Percentiles rank a stretch among this genome's conserved stretches.
These are phyloP conservation scores for Drosophila setifemur DNA, from an alignment of 1,140 invertebrate genomes.

Conservation along the genomic window DNA sequence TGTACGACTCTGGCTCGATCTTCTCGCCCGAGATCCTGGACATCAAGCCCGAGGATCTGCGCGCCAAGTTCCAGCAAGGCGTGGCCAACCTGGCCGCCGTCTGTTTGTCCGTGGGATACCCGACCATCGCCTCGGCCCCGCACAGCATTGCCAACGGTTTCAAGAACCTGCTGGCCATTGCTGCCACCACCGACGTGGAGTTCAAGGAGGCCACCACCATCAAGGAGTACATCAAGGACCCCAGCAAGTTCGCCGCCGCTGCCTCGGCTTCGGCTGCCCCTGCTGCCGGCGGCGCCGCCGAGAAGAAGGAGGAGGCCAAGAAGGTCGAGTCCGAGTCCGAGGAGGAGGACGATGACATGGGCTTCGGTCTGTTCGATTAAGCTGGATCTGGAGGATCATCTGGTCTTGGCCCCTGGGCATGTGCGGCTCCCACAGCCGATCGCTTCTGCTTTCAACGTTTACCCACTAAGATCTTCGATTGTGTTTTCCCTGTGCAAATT, in stretches of 20 bases:
- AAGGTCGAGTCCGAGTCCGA: slow-evolving; percentile 91
- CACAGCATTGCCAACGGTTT: slow-evolving; percentile 99
- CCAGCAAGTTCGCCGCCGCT: slow-evolving; percentile 93
- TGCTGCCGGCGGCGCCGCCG: slow-evolving; percentile 85
- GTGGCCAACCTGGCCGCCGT: slow-evolving; percentile 97
- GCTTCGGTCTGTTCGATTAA: slow-evolving; percentile 98
- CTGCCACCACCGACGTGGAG: slow-evolving; percentile 96
- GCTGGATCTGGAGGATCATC: background rate
- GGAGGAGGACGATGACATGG: slow-evolving; percentile 98
- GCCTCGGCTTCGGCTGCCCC: slow-evolving; percentile 86
- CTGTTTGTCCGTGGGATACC: slow-evolving; percentile 96
- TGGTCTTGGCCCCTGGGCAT: background rate
- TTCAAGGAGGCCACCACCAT: slow-evolving; percentile 97
- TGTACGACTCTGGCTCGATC: slow-evolving; percentile 99
- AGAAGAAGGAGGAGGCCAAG: slow-evolving; percentile 89
- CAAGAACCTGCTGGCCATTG: slow-evolving; percentile 98
- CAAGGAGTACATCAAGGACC: slow-evolving; percentile 96
- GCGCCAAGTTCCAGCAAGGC: slow-evolving; percentile 94
- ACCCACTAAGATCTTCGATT: slow-evolving; percentile 27
- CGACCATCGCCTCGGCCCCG: slow-evolving; percentile 97
- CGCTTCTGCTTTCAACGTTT: slow-evolving; percentile 40
- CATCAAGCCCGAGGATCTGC: slow-evolving; percentile 98
- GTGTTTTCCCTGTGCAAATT: slow-evolving; percentile 52
- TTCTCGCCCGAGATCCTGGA: slow-evolving; percentile 98
- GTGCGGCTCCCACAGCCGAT: background rate